A percentile compares a stretch with the other conserved stretches of the same genome.
Evolutionary conservation across 92 coral and sea anemone genomes (phyloP).

Genomic region (Palythoa grandis): DNA sequence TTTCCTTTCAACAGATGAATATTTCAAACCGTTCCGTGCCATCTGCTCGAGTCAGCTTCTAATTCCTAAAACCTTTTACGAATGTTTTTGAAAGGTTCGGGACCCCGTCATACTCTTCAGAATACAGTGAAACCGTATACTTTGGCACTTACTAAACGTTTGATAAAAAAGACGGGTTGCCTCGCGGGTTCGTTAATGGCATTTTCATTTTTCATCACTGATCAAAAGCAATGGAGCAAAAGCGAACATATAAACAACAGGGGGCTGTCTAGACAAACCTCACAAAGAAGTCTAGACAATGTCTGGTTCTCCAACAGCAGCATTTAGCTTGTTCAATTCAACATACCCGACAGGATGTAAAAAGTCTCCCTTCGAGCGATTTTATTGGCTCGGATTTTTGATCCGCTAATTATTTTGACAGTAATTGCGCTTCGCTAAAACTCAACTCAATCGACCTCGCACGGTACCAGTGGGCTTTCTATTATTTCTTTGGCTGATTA

Average conservation of each 20-base stretch:
- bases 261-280: constrained; percentile 63
- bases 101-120: neutral
- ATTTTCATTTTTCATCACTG: constrained; percentile 47
- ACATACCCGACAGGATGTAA: constrained; percentile 45
- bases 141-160: neutral
- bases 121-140: neutral
- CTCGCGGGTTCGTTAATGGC: constrained; percentile 30
- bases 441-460: constrained; percentile 61
- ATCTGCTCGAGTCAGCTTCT: constrained; percentile 24
- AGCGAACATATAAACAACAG: constrained; percentile 55
- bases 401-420: constrained; percentile 76
- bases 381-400: constrained; percentile 70
- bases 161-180: constrained; percentile 23
- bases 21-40: constrained; percentile 41
- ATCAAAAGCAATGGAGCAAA: constrained; percentile 63
- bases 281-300: constrained; percentile 81
- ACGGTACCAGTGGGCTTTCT: constrained; percentile 64
- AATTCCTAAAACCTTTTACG: neutral
- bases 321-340: constrained; percentile 76
- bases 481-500: constrained; percentile 55
- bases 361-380: neutral
- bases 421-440: constrained; percentile 59
- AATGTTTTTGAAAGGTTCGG: constrained; percentile 33
- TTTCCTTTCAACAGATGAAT: constrained; percentile 37
- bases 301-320: constrained; percentile 64